These are phyloP conservation scores for Acleris sparsana DNA, from an alignment of 2,888 invertebrate genomes.

Conservation along the genomic window DNA sequence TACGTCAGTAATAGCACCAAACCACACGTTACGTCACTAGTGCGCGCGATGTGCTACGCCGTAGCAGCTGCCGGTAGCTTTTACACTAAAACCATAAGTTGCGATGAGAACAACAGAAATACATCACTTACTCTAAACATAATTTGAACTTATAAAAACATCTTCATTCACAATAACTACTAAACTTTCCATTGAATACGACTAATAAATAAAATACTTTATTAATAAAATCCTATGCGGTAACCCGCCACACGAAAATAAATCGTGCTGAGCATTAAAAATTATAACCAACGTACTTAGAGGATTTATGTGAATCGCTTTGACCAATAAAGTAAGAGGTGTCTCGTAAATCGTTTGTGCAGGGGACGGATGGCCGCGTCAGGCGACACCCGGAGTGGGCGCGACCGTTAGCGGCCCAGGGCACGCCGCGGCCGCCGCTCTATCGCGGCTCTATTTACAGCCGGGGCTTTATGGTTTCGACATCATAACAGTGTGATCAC, in stretches of 20 bases:
- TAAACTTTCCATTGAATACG: slow-evolving; percentile 12
- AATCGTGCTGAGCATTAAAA: slow-evolving; percentile 37
- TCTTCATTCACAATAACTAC: slow-evolving; percentile 11
- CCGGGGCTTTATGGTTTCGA: slow-evolving; percentile 24
- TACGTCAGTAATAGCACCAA: no score
- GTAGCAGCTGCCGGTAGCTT: slow-evolving; percentile 3
- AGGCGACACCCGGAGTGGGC: slow-evolving; percentile 79
- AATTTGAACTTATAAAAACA: not conserved
- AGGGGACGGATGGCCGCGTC: slow-evolving; percentile 61
- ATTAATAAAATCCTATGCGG: slow-evolving; percentile 25
- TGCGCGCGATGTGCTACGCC: not conserved
- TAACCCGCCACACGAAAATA: slow-evolving; percentile 16
- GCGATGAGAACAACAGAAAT: not conserved
- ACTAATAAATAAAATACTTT: slow-evolving; percentile 23
- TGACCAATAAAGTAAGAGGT: slow-evolving; percentile 77
- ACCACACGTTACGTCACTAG: no score
- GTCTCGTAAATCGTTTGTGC: slow-evolving; percentile 75
- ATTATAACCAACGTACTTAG: slow-evolving; percentile 47
- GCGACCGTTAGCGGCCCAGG: slow-evolving; percentile 67
- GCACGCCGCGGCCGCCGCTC: slow-evolving; percentile 39
- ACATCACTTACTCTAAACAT: not conserved
- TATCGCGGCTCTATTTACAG: slow-evolving; percentile 13
- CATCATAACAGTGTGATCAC: slow-evolving; percentile 31
- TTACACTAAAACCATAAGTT: not conserved
- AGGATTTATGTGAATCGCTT: slow-evolving; percentile 77